A percentile compares a stretch with the other conserved stretches of the same genome.
Conservation (phyloP, 2,113 vertebrate species). For the Monarcha castaneiventris region DNA sequence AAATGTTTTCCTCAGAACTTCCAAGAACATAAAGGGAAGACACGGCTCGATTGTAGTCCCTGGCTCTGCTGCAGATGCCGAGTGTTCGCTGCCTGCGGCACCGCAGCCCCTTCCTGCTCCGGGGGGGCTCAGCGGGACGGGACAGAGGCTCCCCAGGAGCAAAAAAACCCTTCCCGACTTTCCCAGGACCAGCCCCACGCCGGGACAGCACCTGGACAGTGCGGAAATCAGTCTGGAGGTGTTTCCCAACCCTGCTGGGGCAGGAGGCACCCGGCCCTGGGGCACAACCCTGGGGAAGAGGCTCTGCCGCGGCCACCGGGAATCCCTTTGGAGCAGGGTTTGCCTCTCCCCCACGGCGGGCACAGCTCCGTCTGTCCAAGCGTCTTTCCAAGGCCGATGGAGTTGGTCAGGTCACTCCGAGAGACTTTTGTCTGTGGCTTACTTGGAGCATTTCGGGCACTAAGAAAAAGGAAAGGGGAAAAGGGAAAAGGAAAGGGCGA, state of each 20-base stretch:
- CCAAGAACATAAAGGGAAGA: background rate
- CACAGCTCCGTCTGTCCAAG: background rate
- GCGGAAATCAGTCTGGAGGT: background rate
- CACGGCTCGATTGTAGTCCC: background rate
- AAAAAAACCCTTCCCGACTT: background rate
- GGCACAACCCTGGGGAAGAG: background rate
- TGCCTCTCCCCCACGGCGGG: background rate
- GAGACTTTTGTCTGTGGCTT: background rate
- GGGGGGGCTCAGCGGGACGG: background rate
- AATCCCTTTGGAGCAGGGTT: background rate
- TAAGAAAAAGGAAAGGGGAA: too few relatives aligned
- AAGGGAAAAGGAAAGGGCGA: too few relatives aligned
- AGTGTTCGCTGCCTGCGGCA: background rate
- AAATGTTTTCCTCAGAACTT: slow-evolving; percentile 22
- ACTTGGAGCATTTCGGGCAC: background rate
- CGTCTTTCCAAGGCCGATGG: background rate
- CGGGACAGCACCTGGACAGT: accelerated
- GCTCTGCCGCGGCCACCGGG: background rate
- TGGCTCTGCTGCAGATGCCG: background rate
- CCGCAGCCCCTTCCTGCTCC: background rate
- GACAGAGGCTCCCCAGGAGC: accelerated
- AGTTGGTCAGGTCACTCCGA: background rate
- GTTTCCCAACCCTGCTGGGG: background rate
- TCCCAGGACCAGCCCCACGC: background rate
- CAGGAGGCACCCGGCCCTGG: background rate